phyloP scores from a whole-genome alignment of 2,797 vertebrate species.

The Triplophysa yarkandensis region DNA sequence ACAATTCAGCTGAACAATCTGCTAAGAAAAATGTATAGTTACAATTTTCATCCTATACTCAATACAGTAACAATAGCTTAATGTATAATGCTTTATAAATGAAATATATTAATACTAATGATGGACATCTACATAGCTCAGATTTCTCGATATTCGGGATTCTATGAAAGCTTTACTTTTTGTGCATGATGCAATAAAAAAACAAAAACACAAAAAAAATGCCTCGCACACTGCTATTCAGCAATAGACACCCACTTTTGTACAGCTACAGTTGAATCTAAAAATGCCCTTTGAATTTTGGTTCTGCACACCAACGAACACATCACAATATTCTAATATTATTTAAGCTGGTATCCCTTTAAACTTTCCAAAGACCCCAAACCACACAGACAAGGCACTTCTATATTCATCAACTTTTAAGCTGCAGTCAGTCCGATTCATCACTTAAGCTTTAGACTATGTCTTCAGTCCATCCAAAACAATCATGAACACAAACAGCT shows the following conservation, averaged over 20 bases:
- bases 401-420: neutral
- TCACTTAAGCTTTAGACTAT: neutral
- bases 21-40: neutral
- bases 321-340: slow-evolving; percentile 31
- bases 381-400: slow-evolving; percentile 3
- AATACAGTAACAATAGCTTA: neutral
- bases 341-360: slow-evolving; percentile 9
- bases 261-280: neutral
- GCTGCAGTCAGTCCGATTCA: neutral
- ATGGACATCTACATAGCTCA: neutral
- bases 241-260: neutral
- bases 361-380: neutral
- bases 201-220: slow-evolving; percentile 6
- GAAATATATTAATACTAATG: neutral
- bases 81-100: neutral
- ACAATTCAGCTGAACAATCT: slow-evolving; percentile 5
- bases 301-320: neutral
- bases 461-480: neutral
- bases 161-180: slow-evolving; percentile 13
- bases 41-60: neutral
- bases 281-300: too few relatives aligned
- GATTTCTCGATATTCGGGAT: neutral
- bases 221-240: neutral
- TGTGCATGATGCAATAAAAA: neutral
- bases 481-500: neutral